Conservation (phyloP, 2,113 vertebrate species). For the Phalacrocorax pelagicus region DNA sequence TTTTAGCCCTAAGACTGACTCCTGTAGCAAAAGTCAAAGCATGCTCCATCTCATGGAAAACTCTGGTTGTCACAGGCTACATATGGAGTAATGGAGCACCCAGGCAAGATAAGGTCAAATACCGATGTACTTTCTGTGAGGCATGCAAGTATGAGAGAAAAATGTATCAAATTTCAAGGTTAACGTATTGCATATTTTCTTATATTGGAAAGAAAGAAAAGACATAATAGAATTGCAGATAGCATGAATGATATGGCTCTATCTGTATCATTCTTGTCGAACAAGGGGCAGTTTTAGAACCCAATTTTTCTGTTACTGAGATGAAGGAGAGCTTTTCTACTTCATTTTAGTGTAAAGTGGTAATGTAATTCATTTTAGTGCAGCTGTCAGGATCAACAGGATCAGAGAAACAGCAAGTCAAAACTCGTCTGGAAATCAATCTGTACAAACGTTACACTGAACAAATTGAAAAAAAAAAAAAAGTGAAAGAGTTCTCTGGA, state of each 20-base stretch:
- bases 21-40: neutral
- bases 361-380: neutral
- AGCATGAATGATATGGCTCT: neutral
- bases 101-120: conserved; percentile 13
- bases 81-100: neutral
- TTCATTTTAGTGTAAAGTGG: neutral
- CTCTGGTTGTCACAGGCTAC: neutral
- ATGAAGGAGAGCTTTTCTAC: neutral
- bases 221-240: neutral
- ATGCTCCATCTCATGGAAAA: neutral
- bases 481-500: neutral
- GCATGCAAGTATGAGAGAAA: neutral
- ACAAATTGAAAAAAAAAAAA: neutral
- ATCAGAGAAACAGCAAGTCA: neutral
- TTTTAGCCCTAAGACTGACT: neutral
- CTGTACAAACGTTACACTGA: neutral
- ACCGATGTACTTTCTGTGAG: neutral
- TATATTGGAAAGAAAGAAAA: neutral
- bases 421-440: neutral
- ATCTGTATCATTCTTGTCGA: neutral
- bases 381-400: neutral
- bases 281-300: neutral
- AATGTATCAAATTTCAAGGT: conserved; percentile 16
- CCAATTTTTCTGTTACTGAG: neutral
- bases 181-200: neutral